These are phyloP conservation scores for Vanessa cardui DNA, from an alignment of 2,888 invertebrate genomes.

Conservation along the genomic window DNA sequence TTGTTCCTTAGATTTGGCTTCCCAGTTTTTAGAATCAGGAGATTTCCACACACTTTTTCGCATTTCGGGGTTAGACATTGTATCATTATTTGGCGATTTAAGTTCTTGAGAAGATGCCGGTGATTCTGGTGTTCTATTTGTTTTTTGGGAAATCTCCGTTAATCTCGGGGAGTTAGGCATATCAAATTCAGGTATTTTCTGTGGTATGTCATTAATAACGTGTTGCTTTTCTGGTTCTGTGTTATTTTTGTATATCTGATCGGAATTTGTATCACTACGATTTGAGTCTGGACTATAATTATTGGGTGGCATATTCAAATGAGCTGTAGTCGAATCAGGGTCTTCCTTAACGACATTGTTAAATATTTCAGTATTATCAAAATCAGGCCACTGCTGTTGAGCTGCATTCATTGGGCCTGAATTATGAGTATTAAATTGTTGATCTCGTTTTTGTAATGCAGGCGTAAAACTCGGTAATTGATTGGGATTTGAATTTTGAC, in stretches of 20 bases:
- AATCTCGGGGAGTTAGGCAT: conserved; percentile 74
- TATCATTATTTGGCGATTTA: conserved; percentile 69
- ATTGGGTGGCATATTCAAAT: conserved; percentile 72
- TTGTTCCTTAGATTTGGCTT: conserved; percentile 69
- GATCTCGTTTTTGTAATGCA: conserved; percentile 72
- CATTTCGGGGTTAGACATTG: conserved; percentile 56
- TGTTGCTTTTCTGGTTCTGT: conserved; percentile 63
- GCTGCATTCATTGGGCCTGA: conserved; percentile 51
- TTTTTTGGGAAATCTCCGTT: conserved; percentile 73
- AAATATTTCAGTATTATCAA: conserved; percentile 71
- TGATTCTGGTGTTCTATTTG: conserved; percentile 69
- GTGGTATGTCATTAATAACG: conserved; percentile 56
- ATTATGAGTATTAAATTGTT: conserved; percentile 53
- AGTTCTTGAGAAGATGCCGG: conserved; percentile 70
- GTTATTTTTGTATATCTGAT: conserved; percentile 59
- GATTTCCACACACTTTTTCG: conserved; percentile 77
- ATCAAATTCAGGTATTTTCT: conserved; percentile 74
- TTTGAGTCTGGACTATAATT: conserved; percentile 80
- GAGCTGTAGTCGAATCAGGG: conserved; percentile 88
- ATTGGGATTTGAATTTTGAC: conserved; percentile 68
- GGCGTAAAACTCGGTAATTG: conserved; percentile 74
- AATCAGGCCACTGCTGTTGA: conserved; percentile 77
- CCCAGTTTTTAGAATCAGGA: conserved; percentile 76
- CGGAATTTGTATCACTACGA: conserved; percentile 75
- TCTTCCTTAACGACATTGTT: conserved; percentile 86